A percentile compares a stretch with the other conserved stretches of the same genome.
phyloP scores from a whole-genome alignment of 2,888 invertebrate species.

The Tupiocoris notatus region DNA sequence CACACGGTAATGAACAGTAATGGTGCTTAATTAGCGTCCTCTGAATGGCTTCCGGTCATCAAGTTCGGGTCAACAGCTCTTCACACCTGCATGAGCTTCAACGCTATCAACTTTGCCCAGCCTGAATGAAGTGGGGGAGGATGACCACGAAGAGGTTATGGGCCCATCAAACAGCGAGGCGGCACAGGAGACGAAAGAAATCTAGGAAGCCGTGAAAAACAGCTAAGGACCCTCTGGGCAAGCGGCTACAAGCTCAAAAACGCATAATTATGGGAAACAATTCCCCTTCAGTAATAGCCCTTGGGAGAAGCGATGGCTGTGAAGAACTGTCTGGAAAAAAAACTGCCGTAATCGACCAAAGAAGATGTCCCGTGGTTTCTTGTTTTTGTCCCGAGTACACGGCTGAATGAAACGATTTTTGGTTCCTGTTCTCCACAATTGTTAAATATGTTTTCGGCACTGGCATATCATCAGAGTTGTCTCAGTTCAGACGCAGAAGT shows the following conservation, averaged over 20 bases:
- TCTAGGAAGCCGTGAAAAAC: constrained; percentile 8
- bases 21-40: neutral
- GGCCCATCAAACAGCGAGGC: neutral
- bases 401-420: neutral
- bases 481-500: too few relatives aligned
- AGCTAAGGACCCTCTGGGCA: neutral
- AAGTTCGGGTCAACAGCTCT: neutral
- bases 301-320: neutral
- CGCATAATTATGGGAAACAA: constrained; percentile 29
- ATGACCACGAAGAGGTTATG: neutral
- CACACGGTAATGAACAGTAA: neutral
- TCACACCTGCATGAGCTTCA: neutral
- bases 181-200: constrained; percentile 3
- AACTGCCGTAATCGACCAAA: constrained; percentile 5
- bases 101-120: neutral
- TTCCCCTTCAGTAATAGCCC: constrained; percentile 28
- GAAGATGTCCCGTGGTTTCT: constrained; percentile 5
- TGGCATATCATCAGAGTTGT: too few relatives aligned
- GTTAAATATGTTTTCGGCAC: too few relatives aligned
- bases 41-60: neutral
- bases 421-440: too few relatives aligned
- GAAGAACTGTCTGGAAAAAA: constrained; percentile 1
- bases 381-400: neutral
- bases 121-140: neutral
- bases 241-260: constrained; percentile 1